Conservation (phyloP, 2,888 invertebrate species). For the Spatulosminthurus flaviceps region DNA sequence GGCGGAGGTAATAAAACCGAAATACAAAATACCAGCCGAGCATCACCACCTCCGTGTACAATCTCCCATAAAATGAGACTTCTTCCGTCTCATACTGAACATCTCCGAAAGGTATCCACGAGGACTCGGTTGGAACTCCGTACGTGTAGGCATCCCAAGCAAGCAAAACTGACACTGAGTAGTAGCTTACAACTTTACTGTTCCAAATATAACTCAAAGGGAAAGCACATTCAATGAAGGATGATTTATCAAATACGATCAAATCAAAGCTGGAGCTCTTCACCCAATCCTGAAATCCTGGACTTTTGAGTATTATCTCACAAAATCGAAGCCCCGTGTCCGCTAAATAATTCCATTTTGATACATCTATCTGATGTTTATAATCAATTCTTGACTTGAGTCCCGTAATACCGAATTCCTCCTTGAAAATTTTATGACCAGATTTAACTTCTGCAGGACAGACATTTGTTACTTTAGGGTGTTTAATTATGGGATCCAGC, state of each 20-base stretch:
- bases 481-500: background rate
- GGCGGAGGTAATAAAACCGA: background rate
- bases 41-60: background rate
- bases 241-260: conserved; percentile 4
- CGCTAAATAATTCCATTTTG: background rate
- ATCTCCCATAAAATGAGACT: background rate
- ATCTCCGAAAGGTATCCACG: background rate
- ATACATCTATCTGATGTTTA: background rate
- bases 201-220: background rate
- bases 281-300: background rate
- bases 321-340: background rate
- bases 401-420: background rate
- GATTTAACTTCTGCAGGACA: background rate
- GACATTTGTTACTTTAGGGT: background rate
- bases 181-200: conserved; percentile 16
- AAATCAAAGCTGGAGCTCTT: conserved; percentile 2
- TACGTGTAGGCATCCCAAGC: background rate
- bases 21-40: background rate
- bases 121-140: conserved; percentile 25
- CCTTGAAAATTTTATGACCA: background rate
- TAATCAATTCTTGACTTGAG: background rate
- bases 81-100: background rate
- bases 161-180: background rate
- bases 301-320: background rate
- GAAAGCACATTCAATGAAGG: background rate